A percentile compares a stretch with the other conserved stretches of the same genome.
Conservation (phyloP, 1,140 invertebrate species). For the Drosophila nigrodunni region DNA sequence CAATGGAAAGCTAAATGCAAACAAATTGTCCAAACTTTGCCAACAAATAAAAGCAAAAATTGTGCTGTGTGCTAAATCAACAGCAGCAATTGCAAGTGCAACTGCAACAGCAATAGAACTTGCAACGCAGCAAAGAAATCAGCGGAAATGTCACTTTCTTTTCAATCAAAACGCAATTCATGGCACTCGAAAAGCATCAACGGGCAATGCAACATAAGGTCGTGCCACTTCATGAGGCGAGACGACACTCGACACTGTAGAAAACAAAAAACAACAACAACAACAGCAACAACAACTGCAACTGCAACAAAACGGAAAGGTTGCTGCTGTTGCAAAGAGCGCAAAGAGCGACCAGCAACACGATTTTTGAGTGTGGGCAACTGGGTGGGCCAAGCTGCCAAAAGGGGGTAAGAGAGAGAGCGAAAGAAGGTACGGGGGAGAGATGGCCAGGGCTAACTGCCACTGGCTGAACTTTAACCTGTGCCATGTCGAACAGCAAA, state of each 20-base stretch:
- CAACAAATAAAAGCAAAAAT: slow-evolving; percentile 58
- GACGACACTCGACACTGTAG: slow-evolving; percentile 41
- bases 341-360: slow-evolving; percentile 54
- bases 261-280: slow-evolving; percentile 14
- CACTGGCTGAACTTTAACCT: slow-evolving; percentile 77
- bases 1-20: slow-evolving; percentile 25
- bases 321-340: slow-evolving; percentile 1
- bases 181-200: slow-evolving; percentile 70
- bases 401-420: neutral
- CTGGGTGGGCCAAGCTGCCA: slow-evolving; percentile 26
- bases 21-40: slow-evolving; percentile 33
- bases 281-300: slow-evolving; percentile 37
- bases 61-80: slow-evolving; percentile 11
- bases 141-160: slow-evolving; percentile 83
- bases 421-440: neutral
- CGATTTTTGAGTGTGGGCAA: slow-evolving; percentile 71
- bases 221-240: slow-evolving; percentile 46
- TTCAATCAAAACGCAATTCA: slow-evolving; percentile 83
- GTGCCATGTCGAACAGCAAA: slow-evolving; percentile 41
- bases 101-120: slow-evolving; percentile 21
- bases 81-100: slow-evolving; percentile 25
- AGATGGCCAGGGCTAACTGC: slow-evolving; percentile 39
- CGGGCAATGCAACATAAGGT: slow-evolving; percentile 43
- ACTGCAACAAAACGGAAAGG: slow-evolving; percentile 63
- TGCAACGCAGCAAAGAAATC: slow-evolving; percentile 65